Percentiles rank a stretch among this genome's conserved stretches.
phyloP scores from a whole-genome alignment of 2,888 invertebrate species.

The Seira musarum region DNA sequence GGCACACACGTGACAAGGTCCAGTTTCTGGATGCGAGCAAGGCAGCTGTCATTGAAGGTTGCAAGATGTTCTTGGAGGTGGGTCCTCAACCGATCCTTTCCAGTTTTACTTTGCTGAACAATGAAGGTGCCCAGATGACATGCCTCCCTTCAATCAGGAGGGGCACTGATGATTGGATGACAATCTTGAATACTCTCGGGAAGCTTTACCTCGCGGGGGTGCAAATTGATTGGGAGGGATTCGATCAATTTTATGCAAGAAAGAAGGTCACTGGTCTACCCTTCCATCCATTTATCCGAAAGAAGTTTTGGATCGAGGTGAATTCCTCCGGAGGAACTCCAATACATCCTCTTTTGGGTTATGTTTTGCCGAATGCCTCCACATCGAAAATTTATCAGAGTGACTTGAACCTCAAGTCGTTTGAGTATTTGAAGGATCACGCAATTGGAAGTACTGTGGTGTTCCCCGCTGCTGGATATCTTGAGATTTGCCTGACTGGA shows the following conservation, averaged over 20 bases:
- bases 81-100: constrained; percentile 41
- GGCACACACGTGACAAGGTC: constrained; percentile 43
- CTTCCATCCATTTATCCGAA: constrained; percentile 53
- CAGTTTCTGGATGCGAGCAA: constrained; percentile 27
- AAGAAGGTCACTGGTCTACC: constrained; percentile 26
- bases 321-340: not conserved
- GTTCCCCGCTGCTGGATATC: constrained; percentile 45
- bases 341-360: constrained; percentile 55
- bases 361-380: constrained; percentile 39
- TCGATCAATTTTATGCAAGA: constrained; percentile 18
- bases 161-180: constrained; percentile 31
- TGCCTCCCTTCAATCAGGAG: constrained; percentile 49
- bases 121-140: not conserved
- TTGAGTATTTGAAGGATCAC: constrained; percentile 28
- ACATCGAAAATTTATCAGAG: too few relatives aligned
- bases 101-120: not conserved
- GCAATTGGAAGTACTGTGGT: constrained; percentile 30
- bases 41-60: constrained; percentile 1
- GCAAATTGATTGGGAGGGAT: constrained; percentile 29
- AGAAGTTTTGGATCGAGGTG: constrained; percentile 40
- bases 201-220: constrained; percentile 26
- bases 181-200: constrained; percentile 39
- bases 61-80: constrained; percentile 34
- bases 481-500: constrained; percentile 36
- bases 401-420: too few relatives aligned